phyloP scores from a whole-genome alignment of 2,113 vertebrate genomes.

The Cepphus grylle region DNA sequence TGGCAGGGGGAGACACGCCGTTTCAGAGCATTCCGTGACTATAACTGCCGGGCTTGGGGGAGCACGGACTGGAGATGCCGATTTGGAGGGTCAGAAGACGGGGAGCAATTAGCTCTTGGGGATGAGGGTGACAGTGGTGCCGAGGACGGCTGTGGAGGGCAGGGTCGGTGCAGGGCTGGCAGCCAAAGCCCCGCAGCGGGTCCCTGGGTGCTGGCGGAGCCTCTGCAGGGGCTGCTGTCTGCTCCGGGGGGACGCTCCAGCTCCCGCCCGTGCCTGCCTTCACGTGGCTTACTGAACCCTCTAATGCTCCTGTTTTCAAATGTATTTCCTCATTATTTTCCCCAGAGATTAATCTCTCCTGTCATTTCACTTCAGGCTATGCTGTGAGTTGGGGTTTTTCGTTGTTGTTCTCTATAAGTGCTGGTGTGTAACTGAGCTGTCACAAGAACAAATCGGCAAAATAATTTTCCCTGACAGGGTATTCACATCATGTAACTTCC shows the following conservation, averaged over 20 bases:
- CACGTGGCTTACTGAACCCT: not conserved
- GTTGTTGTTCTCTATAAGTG: not conserved
- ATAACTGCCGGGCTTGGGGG: not conserved
- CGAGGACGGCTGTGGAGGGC: not conserved
- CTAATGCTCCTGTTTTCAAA: slow-evolving; percentile 1
- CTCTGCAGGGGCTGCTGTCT: not conserved
- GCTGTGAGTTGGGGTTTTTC: not conserved
- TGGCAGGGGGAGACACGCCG: not conserved
- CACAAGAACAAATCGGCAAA: slow-evolving; percentile 10
- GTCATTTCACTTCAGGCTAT: slow-evolving; percentile 36
- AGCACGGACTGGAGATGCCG: not conserved
- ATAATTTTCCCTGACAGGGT: not conserved
- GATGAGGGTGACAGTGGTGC: not conserved
- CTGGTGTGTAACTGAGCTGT: slow-evolving; percentile 33
- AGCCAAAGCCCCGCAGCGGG: not conserved
- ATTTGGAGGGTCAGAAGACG: not conserved
- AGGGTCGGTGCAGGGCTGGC: not conserved
- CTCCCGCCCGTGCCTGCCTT: fast-evolving
- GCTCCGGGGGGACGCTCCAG: not conserved
- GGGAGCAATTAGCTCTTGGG: not conserved
- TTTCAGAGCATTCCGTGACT: not conserved
- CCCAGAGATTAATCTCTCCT: not conserved
- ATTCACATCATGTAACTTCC: slow-evolving; percentile 9
- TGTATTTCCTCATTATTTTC: slow-evolving; percentile 23
- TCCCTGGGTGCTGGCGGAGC: not conserved